Percentiles rank a stretch among this genome's conserved stretches.
Conservation (phyloP, 2,113 vertebrate species). For the human region DNA sequence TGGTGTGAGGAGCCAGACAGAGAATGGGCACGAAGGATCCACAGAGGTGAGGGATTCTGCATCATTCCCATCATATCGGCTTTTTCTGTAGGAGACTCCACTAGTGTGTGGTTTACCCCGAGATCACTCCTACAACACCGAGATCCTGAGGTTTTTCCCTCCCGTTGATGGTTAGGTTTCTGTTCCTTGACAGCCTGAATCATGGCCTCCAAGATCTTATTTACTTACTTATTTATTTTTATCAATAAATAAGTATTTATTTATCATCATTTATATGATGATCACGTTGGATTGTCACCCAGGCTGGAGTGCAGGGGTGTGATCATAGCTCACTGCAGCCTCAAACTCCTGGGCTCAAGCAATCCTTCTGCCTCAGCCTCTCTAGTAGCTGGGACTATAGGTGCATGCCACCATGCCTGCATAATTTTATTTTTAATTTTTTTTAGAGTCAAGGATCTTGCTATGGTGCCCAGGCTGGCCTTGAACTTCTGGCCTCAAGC, state of each 20-base stretch:
- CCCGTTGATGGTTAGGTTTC: neutral
- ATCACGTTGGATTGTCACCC: neutral
- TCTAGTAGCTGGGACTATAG: neutral
- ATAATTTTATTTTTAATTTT: neutral
- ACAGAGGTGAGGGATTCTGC: neutral
- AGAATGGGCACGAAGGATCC: neutral
- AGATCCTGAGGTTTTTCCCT: neutral
- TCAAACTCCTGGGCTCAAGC: neutral
- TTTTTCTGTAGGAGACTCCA: neutral
- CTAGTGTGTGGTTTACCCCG: neutral
- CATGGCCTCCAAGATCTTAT: neutral
- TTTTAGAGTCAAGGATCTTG: neutral
- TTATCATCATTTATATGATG: too few species aligned
- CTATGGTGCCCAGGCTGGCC: neutral
- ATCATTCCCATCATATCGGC: neutral
- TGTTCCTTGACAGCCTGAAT: neutral
- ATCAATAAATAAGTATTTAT: too few species aligned
- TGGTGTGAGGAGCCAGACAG: neutral
- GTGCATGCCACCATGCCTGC: neutral
- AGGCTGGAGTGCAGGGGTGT: neutral
- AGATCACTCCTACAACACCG: rapidly evolving
- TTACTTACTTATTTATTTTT: too few species aligned
- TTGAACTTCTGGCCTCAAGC: neutral
- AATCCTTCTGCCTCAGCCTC: neutral
- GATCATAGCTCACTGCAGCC: neutral